Evolutionary conservation across 2,797 vertebrate species (phyloP).

Genomic region (Labeo calbasu): DNA sequence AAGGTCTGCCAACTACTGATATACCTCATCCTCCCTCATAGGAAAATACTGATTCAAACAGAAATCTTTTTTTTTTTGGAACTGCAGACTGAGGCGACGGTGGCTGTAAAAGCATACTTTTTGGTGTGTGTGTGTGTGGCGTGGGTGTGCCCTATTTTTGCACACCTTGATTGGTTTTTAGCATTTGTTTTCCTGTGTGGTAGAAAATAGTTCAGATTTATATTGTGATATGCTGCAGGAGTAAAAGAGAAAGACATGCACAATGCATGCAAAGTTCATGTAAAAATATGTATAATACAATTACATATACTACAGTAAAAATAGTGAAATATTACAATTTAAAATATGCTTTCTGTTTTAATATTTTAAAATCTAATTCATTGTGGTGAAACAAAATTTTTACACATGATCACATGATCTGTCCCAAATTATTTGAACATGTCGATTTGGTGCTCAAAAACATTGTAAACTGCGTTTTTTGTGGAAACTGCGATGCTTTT

Average conservation of each 20-base stretch:
- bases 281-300: neutral
- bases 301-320: neutral
- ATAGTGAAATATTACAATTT: neutral
- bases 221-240: slow-evolving; percentile 15
- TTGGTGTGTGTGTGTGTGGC: neutral
- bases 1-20: slow-evolving; percentile 35
- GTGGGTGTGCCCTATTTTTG: slow-evolving; percentile 32
- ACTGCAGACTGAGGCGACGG: slow-evolving; percentile 32
- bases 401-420: neutral
- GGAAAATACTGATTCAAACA: slow-evolving; percentile 30
- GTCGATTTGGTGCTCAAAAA: neutral
- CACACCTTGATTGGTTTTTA: slow-evolving; percentile 32
- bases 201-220: slow-evolving; percentile 29
- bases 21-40: slow-evolving; percentile 25
- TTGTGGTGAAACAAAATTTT: neutral
- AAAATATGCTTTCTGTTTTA: neutral
- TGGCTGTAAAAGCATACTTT: slow-evolving; percentile 14
- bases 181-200: slow-evolving; percentile 41
- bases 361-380: neutral
- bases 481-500: neutral
- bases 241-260: neutral
- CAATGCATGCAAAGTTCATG: neutral
- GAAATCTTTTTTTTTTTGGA: slow-evolving; percentile 18
- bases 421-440: neutral
- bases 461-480: neutral